These are phyloP conservation scores for Sinocyclocheilus grahami DNA, from an alignment of 2,113 vertebrate genomes.

Conservation along the genomic window DNA sequence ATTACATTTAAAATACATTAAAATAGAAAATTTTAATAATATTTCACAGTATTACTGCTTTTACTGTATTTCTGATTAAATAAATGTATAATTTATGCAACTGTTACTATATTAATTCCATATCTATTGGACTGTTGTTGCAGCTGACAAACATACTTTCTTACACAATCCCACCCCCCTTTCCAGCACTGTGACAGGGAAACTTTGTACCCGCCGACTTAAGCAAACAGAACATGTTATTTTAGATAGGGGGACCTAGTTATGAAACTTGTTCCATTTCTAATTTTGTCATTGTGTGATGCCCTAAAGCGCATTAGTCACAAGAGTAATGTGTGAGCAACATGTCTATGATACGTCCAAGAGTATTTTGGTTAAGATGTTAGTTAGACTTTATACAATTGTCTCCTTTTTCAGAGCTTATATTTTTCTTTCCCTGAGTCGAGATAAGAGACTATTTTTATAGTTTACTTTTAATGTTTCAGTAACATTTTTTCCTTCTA, in stretches of 20 bases:
- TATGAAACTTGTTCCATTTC: conserved; percentile 29
- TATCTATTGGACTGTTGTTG: background rate
- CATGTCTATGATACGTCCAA: background rate
- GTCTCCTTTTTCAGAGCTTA: background rate
- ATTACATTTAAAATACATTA: too few relatives aligned
- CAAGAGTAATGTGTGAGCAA: background rate
- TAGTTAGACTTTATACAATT: background rate
- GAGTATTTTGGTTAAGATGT: too few relatives aligned
- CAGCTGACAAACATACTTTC: conserved; percentile 43
- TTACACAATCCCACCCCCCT: conserved; percentile 32
- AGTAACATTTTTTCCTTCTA: background rate
- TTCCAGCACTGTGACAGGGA: conserved; percentile 44
- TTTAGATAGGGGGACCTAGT: conserved; percentile 52
- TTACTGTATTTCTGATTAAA: background rate
- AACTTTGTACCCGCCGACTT: conserved; percentile 69
- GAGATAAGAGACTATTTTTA: background rate
- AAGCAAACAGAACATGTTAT: conserved; percentile 63
- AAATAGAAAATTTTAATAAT: background rate
- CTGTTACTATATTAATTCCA: background rate
- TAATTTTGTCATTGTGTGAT: conserved; percentile 20
- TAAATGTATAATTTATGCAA: background rate
- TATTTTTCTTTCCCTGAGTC: background rate
- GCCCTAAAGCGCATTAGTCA: conserved; percentile 8
- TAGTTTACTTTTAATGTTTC: background rate
- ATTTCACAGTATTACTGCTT: background rate